These are phyloP conservation scores for Anthopleura xanthogrammica DNA, from an alignment of 92 coral and sea anemone genomes.

Conservation along the genomic window DNA sequence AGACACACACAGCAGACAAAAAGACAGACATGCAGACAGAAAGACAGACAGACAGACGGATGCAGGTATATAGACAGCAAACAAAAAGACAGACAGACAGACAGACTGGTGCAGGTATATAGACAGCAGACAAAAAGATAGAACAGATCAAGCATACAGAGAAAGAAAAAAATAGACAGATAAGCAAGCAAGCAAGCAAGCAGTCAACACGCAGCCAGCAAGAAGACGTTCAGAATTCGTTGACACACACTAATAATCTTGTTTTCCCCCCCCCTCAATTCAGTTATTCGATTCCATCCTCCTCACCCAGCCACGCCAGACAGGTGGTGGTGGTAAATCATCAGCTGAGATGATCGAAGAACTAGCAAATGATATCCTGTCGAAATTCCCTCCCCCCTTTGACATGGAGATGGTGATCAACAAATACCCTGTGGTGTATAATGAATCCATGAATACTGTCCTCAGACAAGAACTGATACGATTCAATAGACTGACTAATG, in stretches of 20 bases:
- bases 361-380: conserved; percentile 88
- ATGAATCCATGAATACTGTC: conserved; percentile 99
- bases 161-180: no score
- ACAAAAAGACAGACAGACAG: no score
- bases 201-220: neutral
- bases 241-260: neutral
- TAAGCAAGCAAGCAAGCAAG: no score
- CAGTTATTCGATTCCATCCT: conserved; percentile 94
- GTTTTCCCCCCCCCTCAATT: neutral
- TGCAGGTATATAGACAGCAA: no score
- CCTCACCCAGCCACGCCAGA: conserved; percentile 94
- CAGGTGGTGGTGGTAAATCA: conserved; percentile 99
- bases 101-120: no score
- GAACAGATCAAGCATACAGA: neutral
- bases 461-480: conserved; percentile 94
- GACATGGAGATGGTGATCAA: conserved; percentile 91
- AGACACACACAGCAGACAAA: no score
- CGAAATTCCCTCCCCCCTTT: conserved; percentile 93
- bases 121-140: neutral
- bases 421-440: conserved; percentile 90
- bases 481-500: conserved; percentile 89
- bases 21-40: no score
- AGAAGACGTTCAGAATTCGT: neutral
- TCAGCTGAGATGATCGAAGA: conserved; percentile 97
- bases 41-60: no score